Evolutionary conservation across 2,797 vertebrate species (phyloP).

Genomic region (Brachymystax lenok): DNA sequence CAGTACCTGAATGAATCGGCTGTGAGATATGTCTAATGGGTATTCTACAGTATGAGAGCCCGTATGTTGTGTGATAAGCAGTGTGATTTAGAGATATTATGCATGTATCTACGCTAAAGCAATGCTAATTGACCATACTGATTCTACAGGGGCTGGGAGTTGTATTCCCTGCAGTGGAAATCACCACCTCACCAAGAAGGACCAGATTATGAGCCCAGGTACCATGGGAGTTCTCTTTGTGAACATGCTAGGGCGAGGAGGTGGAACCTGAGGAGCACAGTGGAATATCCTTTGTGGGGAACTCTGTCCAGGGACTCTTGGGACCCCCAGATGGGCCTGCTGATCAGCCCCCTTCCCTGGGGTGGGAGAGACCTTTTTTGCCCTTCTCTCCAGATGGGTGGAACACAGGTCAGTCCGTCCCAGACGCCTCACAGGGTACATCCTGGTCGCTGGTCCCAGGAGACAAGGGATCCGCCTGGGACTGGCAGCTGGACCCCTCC

Average conservation of each 20-base stretch:
- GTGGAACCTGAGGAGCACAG: conserved; percentile 10
- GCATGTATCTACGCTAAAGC: conserved; percentile 70
- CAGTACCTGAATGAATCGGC: conserved; percentile 47
- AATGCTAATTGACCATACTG: conserved; percentile 48
- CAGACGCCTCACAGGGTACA: neutral
- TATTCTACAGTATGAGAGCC: conserved; percentile 52
- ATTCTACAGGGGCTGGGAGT: conserved; percentile 59
- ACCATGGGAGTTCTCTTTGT: neutral
- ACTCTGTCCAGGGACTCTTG: conserved; percentile 5
- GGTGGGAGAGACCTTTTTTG: conserved; percentile 54
- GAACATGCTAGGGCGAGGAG: neutral
- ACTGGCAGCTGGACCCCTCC: conserved; percentile 66
- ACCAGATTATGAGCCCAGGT: neutral
- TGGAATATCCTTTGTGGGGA: conserved; percentile 11
- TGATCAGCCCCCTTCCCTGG: conserved; percentile 54
- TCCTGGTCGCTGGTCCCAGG: conserved; percentile 45
- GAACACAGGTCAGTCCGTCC: neutral
- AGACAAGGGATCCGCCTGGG: conserved; percentile 61
- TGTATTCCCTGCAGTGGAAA: conserved; percentile 38
- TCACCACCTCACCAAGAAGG: conserved; percentile 2
- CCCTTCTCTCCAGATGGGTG: conserved; percentile 29
- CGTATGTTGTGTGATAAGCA: conserved; percentile 70
- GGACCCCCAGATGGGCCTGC: conserved; percentile 51
- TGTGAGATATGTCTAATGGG: conserved; percentile 70
- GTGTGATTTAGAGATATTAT: conserved; percentile 68